A percentile compares a stretch with the other conserved stretches of the same genome.
Evolutionary conservation across 30 jellyfish, hydroid and myxozoan genomes (phyloP).

Genomic region (Turritopsis rubra): DNA sequence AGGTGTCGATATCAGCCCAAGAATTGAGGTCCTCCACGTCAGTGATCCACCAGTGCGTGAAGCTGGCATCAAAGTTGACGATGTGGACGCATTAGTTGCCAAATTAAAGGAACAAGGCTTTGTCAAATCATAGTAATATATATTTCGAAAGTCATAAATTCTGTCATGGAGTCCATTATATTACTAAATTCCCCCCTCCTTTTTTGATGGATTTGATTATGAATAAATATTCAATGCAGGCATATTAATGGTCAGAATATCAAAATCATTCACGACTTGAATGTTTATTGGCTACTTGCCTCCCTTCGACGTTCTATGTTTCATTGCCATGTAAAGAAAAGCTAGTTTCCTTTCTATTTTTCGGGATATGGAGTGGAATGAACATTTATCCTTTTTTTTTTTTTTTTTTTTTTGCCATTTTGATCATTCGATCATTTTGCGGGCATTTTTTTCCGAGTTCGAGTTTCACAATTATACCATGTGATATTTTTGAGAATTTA

Average conservation of each 20-base stretch:
- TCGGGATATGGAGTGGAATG: background rate
- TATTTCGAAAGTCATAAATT: too few relatives aligned
- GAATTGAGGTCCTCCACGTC: conserved; percentile 50
- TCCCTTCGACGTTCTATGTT: background rate
- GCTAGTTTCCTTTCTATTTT: background rate
- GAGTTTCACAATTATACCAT: background rate
- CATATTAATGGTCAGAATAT: too few relatives aligned
- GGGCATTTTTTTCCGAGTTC: too few relatives aligned
- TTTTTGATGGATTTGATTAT: background rate
- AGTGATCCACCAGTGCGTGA: conserved; percentile 97
- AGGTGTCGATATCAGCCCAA: conserved; percentile 91
- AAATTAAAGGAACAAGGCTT: conserved; percentile 80
- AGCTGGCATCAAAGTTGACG: conserved; percentile 90
- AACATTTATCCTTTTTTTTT: background rate
- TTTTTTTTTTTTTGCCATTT: too few relatives aligned
- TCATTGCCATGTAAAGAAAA: too few relatives aligned
- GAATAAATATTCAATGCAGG: too few relatives aligned
- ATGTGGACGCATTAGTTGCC: conserved; percentile 58
- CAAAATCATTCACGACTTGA: background rate
- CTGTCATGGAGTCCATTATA: background rate
- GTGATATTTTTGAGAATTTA: background rate
- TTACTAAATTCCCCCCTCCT: background rate
- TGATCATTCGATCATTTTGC: too few relatives aligned
- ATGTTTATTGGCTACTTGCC: background rate
- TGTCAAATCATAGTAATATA: conserved; percentile 30